Base-by-base conservation (phyloP, 2,113 vertebrate genomes). In the Tricholaema leucomelas region DNA sequence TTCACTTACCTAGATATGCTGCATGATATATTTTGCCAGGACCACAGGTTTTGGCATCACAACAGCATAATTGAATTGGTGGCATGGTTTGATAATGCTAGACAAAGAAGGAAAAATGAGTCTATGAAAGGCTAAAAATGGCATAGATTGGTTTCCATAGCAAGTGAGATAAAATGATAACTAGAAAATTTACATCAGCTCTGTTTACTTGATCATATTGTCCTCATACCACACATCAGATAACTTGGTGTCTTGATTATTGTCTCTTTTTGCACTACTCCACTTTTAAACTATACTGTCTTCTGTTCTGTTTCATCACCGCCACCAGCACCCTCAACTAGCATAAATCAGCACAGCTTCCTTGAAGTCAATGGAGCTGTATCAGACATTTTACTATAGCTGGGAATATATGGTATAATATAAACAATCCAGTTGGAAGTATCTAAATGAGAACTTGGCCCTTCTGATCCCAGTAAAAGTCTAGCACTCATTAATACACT, bases 1-100 rank as follows among this genome's bases (percentile, higher is more conserved):
- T 98, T 98, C 97, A 98, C 87, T 98, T 98, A 98, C 97, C 95
- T 95, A 96, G 97, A 97, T 97, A 96, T 94, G 67, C 93, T 96
- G 91, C 91, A 97, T 97, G 97, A 97, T 97, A 96, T 92, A 95
- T 95, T 97, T 98, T 90, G 95, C 98, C 97, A 96, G 91, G 97
- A 98, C 97, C 96, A 96, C 93, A 95, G 93, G 95, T 96, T 97
- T 97, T 97, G 97, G 95, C 93, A 97, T 97, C 94, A 97, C 91
- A 96, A 91, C 87, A 95, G 69, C 65, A 55, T 98, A 98, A 98
- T 95, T 94, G 85, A 88, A 97, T 98, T 97, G 97, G 95, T 93
- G 96, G 91, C 74, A 91, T 93, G 92, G 94, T 97, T 98, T 97
- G 97, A 98, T 97, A 97, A 97, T 96, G 95, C 9, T 91, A 75